Evolutionary conservation across 2,797 vertebrate genomes (phyloP).

Genomic region (Anabacerthia variegaticeps): DNA sequence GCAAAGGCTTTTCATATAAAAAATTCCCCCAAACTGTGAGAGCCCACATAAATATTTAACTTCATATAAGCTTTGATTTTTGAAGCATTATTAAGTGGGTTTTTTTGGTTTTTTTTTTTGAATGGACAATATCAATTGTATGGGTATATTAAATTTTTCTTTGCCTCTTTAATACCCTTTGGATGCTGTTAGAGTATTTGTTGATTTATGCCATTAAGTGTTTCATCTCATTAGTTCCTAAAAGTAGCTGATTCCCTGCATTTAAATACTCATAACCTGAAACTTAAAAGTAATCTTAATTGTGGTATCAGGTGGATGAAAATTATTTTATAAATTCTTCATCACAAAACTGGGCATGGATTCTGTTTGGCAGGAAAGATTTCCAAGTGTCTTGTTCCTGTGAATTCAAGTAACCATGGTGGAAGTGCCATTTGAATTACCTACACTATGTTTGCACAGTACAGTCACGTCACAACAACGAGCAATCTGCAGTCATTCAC

Average conservation of each 20-base stretch:
- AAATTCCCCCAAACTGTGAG: background rate
- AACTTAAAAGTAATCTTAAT: background rate
- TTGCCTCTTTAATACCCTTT: background rate
- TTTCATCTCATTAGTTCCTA: background rate
- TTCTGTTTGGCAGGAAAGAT: background rate
- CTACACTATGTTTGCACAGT: background rate
- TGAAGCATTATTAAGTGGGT: background rate
- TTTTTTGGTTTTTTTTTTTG: too few species aligned
- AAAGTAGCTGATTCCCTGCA: background rate
- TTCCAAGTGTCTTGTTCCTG: background rate
- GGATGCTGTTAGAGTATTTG: background rate
- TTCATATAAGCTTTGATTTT: background rate
- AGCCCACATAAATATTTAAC: background rate
- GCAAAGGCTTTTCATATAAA: background rate
- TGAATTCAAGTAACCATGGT: background rate
- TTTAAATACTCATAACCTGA: background rate
- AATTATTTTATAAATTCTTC: background rate
- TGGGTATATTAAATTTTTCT: background rate
- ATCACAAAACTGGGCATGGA: background rate
- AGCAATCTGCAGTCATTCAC: background rate
- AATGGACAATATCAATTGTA: background rate
- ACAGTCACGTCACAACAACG: background rate
- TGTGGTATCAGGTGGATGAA: background rate
- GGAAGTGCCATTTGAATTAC: background rate
- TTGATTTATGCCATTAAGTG: background rate